Evolutionary conservation across 2,888 invertebrate genomes (phyloP).

Genomic region (Polylopha cassiicola): DNA sequence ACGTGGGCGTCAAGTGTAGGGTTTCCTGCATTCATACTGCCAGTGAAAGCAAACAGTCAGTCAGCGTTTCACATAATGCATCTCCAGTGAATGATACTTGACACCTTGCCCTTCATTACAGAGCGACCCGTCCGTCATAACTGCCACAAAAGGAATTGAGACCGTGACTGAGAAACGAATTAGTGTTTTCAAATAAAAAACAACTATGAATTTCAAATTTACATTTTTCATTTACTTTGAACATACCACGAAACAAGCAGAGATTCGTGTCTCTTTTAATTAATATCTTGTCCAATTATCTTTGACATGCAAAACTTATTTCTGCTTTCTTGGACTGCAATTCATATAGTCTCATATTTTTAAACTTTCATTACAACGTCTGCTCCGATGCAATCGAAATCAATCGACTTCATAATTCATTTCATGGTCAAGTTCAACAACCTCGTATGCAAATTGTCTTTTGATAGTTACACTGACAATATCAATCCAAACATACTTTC

Average conservation of each 20-base stretch:
- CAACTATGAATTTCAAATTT: too few species aligned
- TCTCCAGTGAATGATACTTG: slow-evolving; percentile 60
- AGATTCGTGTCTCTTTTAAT: too few species aligned
- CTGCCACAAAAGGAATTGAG: slow-evolving; percentile 14
- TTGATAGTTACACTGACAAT: slow-evolving; percentile 47
- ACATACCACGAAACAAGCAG: too few species aligned
- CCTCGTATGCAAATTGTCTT: slow-evolving; percentile 38
- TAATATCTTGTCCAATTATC: slow-evolving; percentile 4
- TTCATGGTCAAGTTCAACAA: slow-evolving; percentile 56
- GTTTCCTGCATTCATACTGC: slow-evolving; percentile 59
- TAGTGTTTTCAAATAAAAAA: too few species aligned
- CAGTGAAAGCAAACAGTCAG: slow-evolving; percentile 67
- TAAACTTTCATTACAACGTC: slow-evolving; percentile 11
- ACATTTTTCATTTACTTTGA: background rate
- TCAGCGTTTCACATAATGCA: slow-evolving; percentile 63
- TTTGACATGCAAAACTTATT: too few species aligned
- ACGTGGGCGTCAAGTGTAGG: slow-evolving; percentile 60
- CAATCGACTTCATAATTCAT: slow-evolving; percentile 47
- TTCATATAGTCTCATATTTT: slow-evolving; percentile 18
- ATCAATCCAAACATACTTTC: slow-evolving; percentile 6
- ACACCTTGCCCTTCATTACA: slow-evolving; percentile 59
- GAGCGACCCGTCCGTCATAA: slow-evolving; percentile 23
- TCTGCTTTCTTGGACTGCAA: too few species aligned
- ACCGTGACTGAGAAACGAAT: slow-evolving; percentile 4
- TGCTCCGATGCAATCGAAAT: slow-evolving; percentile 47